These are phyloP conservation scores for Sitodiplosis mosellana DNA, from an alignment of 1,140 invertebrate species.

Conservation along the genomic window DNA sequence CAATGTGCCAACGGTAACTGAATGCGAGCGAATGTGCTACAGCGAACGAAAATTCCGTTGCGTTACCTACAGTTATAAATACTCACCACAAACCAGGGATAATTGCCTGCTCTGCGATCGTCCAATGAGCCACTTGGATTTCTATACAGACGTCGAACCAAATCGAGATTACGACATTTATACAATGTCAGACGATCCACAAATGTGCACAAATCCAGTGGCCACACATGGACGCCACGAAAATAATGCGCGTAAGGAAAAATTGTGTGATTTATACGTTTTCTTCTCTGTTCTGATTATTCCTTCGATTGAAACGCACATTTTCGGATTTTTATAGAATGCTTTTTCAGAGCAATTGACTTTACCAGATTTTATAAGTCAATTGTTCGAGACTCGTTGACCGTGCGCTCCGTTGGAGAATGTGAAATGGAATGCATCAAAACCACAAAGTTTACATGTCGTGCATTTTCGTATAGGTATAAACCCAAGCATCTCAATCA, in stretches of 20 bases:
- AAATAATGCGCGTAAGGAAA: slow-evolving; percentile 18
- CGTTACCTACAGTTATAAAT: slow-evolving; percentile 51
- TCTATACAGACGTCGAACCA: slow-evolving; percentile 50
- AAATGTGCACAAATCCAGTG: slow-evolving; percentile 26
- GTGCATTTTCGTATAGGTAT: slow-evolving; percentile 60
- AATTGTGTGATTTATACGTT: too few relatives aligned
- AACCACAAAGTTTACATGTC: slow-evolving; percentile 47
- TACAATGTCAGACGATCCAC: slow-evolving; percentile 38
- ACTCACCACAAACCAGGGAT: slow-evolving; percentile 26
- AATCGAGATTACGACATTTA: slow-evolving; percentile 64
- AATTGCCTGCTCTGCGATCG: slow-evolving; percentile 58
- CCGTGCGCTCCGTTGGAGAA: slow-evolving; percentile 45
- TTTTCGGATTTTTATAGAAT: slow-evolving; percentile 35
- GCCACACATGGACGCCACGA: slow-evolving; percentile 2
- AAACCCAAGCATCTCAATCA: too few relatives aligned
- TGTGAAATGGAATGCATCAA: slow-evolving; percentile 55
- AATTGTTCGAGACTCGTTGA: slow-evolving; percentile 39
- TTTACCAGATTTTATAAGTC: slow-evolving; percentile 40
- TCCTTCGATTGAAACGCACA: background rate
- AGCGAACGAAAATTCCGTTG: slow-evolving; percentile 50
- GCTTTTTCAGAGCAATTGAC: slow-evolving; percentile 59
- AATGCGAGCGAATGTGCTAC: slow-evolving; percentile 53
- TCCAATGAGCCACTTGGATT: slow-evolving; percentile 42
- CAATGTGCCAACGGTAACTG: slow-evolving; percentile 41
- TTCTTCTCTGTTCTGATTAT: background rate